Percentiles rank a stretch among this genome's conserved stretches.
These are phyloP conservation scores for Thunnus maccoyii DNA, from an alignment of 2,113 vertebrate genomes.

Conservation along the genomic window DNA sequence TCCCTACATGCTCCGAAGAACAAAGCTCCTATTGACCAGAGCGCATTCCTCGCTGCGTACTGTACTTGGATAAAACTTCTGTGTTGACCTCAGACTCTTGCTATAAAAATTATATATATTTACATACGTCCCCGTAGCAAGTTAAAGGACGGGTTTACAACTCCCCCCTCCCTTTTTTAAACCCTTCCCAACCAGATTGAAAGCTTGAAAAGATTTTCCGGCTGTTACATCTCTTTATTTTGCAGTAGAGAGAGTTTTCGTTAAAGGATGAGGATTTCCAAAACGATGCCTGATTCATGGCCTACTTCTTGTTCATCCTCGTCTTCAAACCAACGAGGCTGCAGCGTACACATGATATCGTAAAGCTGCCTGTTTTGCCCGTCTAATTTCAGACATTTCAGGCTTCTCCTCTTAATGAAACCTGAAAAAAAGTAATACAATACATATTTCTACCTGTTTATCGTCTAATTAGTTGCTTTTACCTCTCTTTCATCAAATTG, in stretches of 20 bases:
- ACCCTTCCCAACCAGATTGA: background rate
- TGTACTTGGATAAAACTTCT: slow-evolving; percentile 41
- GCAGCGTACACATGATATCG: background rate
- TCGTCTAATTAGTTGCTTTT: background rate
- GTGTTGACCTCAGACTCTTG: slow-evolving; percentile 2
- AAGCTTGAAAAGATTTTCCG: slow-evolving; percentile 13
- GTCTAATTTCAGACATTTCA: background rate
- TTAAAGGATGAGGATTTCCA: slow-evolving; percentile 28
- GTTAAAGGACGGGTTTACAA: slow-evolving; percentile 19
- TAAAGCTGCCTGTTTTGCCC: background rate
- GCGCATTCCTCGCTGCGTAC: slow-evolving; percentile 59
- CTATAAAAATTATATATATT: slow-evolving; percentile 9
- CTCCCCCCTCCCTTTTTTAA: background rate
- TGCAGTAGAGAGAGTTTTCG: slow-evolving; percentile 8
- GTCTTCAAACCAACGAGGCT: slow-evolving; percentile 4
- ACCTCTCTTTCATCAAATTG: background rate
- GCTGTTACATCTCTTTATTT: slow-evolving; percentile 35
- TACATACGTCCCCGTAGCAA: background rate
- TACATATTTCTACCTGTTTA: background rate
- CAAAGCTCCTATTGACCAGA: slow-evolving; percentile 74
- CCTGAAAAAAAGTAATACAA: background rate
- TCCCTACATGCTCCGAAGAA: slow-evolving; percentile 65
- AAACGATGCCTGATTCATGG: slow-evolving; percentile 14
- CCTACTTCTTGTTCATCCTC: slow-evolving; percentile 24
- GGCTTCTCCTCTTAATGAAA: background rate